Conservation (phyloP, 2,113 vertebrate genomes). For the Dermatemys mawii region DNA sequence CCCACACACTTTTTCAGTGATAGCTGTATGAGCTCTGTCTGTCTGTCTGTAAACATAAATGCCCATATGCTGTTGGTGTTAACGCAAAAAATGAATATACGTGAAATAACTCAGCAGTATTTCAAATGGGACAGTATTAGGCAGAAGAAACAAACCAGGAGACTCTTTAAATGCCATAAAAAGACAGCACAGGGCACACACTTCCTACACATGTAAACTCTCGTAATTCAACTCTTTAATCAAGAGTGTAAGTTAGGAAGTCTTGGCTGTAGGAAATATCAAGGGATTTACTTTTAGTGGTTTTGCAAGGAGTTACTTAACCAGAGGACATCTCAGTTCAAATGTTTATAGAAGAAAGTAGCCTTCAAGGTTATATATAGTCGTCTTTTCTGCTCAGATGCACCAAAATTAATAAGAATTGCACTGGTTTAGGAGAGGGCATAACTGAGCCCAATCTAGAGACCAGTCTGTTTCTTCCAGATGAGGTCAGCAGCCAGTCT, state of each 20-base stretch:
- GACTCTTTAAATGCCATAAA: neutral
- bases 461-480: constrained; percentile 17
- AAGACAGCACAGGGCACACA: neutral
- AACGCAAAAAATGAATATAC: neutral
- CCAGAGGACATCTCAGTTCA: neutral
- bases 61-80: neutral
- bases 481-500: constrained; percentile 28
- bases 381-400: neutral
- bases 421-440: neutral
- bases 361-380: neutral
- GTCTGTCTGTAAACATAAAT: neutral
- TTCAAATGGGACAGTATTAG: neutral
- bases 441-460: constrained; percentile 9
- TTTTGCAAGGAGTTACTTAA: accelerated
- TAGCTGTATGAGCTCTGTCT: neutral
- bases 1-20: neutral
- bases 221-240: neutral
- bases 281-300: neutral
- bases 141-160: neutral
- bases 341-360: neutral
- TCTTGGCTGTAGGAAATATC: neutral
- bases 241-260: neutral
- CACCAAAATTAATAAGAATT: neutral
- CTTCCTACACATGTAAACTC: neutral
- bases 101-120: neutral